A percentile compares a stretch with the other conserved stretches of the same genome.
These are phyloP conservation scores for Stenotaenia linearis DNA, from an alignment of 2,888 invertebrate species.

Conservation along the genomic window DNA sequence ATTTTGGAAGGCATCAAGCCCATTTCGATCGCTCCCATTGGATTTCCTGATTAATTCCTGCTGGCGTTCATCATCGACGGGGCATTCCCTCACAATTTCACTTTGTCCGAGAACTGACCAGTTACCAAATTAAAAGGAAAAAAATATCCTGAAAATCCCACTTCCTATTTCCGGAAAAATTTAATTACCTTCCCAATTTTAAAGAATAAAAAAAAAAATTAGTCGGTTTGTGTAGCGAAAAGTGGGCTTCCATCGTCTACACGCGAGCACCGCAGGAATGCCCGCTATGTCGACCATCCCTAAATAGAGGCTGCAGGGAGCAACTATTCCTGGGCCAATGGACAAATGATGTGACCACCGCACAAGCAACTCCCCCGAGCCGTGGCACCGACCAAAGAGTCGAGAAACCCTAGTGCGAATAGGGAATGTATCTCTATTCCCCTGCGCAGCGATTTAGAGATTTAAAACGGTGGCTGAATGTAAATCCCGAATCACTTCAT, in stretches of 20 bases:
- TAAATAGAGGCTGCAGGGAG: slow-evolving; percentile 21
- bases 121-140: not conserved
- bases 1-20: slow-evolving; percentile 29
- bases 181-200: not conserved
- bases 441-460: not conserved
- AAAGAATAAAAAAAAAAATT: not conserved
- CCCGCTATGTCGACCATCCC: slow-evolving; percentile 14
- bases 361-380: slow-evolving; percentile 17
- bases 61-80: not conserved
- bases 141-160: too few relatives aligned
- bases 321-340: slow-evolving; percentile 23
- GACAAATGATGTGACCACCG: slow-evolving; percentile 24
- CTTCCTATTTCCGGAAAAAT: not conserved
- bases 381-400: not conserved
- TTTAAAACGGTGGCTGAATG: not conserved
- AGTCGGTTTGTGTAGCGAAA: not conserved
- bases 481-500: not conserved
- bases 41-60: slow-evolving; percentile 29
- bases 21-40: slow-evolving; percentile 27
- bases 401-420: not conserved
- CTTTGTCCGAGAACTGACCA: not conserved
- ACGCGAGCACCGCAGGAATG: slow-evolving; percentile 27
- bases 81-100: not conserved
- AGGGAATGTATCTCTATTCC: not conserved
- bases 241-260: slow-evolving; percentile 13